Evolutionary conservation across 2,797 vertebrate species (phyloP).

Genomic region (Arnoldichthys spilopterus): DNA sequence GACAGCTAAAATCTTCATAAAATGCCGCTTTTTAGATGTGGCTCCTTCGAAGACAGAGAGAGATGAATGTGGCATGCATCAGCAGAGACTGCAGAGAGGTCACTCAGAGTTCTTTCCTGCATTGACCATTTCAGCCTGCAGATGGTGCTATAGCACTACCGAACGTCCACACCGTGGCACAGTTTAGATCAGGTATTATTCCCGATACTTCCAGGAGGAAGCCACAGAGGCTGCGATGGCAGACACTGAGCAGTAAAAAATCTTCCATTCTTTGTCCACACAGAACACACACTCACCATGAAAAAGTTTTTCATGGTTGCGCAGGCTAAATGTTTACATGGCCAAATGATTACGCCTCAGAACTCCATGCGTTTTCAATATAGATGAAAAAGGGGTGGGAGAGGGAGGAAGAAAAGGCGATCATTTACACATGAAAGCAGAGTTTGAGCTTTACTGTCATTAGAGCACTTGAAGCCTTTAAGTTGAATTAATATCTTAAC

Average conservation of each 20-base stretch:
- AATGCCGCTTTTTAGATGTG: slow-evolving; percentile 78
- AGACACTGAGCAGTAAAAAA: slow-evolving; percentile 33
- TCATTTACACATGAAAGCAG: slow-evolving; percentile 81
- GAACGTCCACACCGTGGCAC: slow-evolving; percentile 27
- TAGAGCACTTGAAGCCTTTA: slow-evolving; percentile 80
- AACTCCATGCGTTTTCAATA: slow-evolving; percentile 68
- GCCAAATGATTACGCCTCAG: slow-evolving; percentile 70
- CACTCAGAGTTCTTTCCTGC: slow-evolving; percentile 82
- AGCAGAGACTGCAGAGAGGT: slow-evolving; percentile 79
- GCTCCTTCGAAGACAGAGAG: slow-evolving; percentile 74
- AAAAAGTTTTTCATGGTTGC: slow-evolving; percentile 41
- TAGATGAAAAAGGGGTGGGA: slow-evolving; percentile 38
- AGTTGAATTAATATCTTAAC: slow-evolving; percentile 83
- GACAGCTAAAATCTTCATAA: slow-evolving; percentile 81
- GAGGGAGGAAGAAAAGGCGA: slow-evolving; percentile 60
- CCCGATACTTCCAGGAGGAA: slow-evolving; percentile 5
- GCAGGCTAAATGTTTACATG: slow-evolving; percentile 19
- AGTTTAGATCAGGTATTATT: slow-evolving; percentile 25
- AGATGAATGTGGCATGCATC: slow-evolving; percentile 82
- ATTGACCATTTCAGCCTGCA: slow-evolving; percentile 67
- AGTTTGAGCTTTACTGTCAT: slow-evolving; percentile 79
- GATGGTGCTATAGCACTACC: slow-evolving; percentile 81
- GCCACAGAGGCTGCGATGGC: slow-evolving; percentile 12
- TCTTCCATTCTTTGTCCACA: slow-evolving; percentile 32
- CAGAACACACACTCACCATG: slow-evolving; percentile 28